phyloP scores from a whole-genome alignment of 53 echinoderm and acorn worm species.

The Temnopleurus reevesii region DNA sequence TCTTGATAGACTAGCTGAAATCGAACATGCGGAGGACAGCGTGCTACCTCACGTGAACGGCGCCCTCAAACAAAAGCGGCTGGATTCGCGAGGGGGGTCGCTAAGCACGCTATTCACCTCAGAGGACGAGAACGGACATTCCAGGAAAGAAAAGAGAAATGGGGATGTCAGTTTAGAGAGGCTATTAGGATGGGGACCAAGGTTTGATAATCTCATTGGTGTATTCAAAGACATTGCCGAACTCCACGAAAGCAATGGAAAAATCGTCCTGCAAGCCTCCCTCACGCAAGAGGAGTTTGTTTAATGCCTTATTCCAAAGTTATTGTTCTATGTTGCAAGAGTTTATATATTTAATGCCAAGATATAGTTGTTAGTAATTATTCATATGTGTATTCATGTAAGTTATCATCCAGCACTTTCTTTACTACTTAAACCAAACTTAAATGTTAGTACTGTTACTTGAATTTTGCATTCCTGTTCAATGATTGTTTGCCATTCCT shows the following conservation, averaged over 20 bases:
- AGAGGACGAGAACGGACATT: slow-evolving; percentile 82
- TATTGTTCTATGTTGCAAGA: not conserved
- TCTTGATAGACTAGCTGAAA: slow-evolving; percentile 77
- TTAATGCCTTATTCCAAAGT: slow-evolving; percentile 44
- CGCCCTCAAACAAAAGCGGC: slow-evolving; percentile 63
- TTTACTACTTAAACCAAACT: slow-evolving; percentile 7
- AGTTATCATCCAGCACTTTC: not conserved
- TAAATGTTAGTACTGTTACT: not conserved
- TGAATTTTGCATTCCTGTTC: slow-evolving; percentile 49
- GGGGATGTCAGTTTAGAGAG: slow-evolving; percentile 84
- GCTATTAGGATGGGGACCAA: slow-evolving; percentile 93
- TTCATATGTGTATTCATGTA: slow-evolving; percentile 10
- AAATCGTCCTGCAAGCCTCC: slow-evolving; percentile 30
- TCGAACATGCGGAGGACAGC: slow-evolving; percentile 75
- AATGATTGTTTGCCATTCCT: slow-evolving; percentile 10
- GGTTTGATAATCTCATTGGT: slow-evolving; percentile 76
- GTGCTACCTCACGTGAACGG: slow-evolving; percentile 66
- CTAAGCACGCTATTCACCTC: slow-evolving; percentile 89
- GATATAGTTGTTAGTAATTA: slow-evolving; percentile 10
- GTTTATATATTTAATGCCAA: slow-evolving; percentile 2
- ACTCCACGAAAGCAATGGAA: slow-evolving; percentile 72
- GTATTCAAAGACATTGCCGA: slow-evolving; percentile 93
- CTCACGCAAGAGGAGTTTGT: slow-evolving; percentile 61
- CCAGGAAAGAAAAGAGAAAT: slow-evolving; percentile 60
- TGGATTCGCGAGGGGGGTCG: slow-evolving; percentile 84